Conservation (phyloP, 2,797 vertebrate species). For the Manis crassicaudata region DNA sequence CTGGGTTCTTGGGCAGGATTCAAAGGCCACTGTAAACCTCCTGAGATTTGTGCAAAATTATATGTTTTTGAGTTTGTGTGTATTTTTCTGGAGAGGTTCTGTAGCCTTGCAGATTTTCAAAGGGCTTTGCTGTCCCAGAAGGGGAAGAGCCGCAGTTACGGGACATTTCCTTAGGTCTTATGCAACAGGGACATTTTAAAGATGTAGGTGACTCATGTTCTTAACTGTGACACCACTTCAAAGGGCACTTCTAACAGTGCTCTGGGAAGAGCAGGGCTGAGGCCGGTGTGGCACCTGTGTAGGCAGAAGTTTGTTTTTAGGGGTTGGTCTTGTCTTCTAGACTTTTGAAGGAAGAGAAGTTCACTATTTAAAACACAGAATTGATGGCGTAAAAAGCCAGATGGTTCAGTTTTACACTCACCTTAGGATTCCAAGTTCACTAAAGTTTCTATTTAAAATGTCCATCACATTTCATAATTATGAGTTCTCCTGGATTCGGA, state of each 20-base stretch:
- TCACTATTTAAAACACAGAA: not conserved
- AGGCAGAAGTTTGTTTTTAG: not conserved
- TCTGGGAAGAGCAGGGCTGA: accelerated
- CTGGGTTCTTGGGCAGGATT: accelerated
- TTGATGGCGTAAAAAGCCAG: not conserved
- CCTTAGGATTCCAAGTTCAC: not conserved
- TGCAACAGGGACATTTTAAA: not conserved
- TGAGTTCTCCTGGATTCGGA: not conserved
- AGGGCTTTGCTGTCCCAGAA: not conserved
- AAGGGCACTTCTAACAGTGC: accelerated
- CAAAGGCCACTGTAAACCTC: not conserved
- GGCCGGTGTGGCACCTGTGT: too few relatives aligned
- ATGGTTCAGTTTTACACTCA: not conserved
- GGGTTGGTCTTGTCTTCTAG: not conserved
- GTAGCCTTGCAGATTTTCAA: not conserved
- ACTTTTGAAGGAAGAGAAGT: not conserved
- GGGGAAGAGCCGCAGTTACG: not conserved
- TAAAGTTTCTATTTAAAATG: not conserved
- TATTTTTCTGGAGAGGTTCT: accelerated
- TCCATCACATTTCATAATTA: accelerated
- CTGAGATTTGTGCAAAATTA: not conserved
- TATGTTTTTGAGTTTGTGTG: accelerated
- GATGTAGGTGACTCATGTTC: too few relatives aligned
- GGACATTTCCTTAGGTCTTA: not conserved
- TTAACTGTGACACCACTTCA: not conserved